Base-by-base conservation (phyloP, 2,888 invertebrate genomes). In the Germaria angustata region DNA sequence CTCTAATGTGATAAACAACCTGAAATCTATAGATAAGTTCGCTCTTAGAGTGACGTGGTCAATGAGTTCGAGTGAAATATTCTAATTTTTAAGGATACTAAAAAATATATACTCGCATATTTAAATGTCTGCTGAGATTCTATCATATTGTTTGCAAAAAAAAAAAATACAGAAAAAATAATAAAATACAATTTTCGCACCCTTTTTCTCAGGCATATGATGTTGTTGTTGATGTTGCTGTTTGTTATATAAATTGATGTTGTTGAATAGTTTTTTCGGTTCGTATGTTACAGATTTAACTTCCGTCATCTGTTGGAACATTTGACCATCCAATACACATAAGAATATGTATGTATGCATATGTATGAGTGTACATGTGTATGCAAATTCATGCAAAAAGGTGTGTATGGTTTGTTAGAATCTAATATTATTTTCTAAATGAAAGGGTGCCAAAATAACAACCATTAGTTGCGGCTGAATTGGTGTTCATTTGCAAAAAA, bases 401-500 rank as follows among this genome's bases (percentile, higher is more conserved):
- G 82, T 82, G 79, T 71, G 53, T 82, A 83, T 77, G 80, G 80
- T 80, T 79, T 59, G 82, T 82, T 77, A 77, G 77, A 77, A 77
- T 68, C 80, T 77, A 77, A 79, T 75, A 71, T 78, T 78, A 75
- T 78, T 75, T 78, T 36, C 78, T 55, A 71, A 59, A 66, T 57
- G 44, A 68, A 77, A 80, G 77, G 81, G 80, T 81, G 82, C 84
- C 84, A 84, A 73, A 85, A 81, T 71, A 82, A 71, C 79, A 80
- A 71, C 85, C 87, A 88, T 89, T 89, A 87, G 89, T 88, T 89
- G 87, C 88, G 89, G 88, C 87, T 88, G 88, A 89, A 87, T 88
- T 87, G 89, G 87, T 86, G 84, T 73, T 77, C 87, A 85, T 86
- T 84, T 84, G 66, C 71, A 34, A 61, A 24, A 28, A 28, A 69